phyloP scores from a whole-genome alignment of 2,888 invertebrate genomes.

The Cabera pusaria region DNA sequence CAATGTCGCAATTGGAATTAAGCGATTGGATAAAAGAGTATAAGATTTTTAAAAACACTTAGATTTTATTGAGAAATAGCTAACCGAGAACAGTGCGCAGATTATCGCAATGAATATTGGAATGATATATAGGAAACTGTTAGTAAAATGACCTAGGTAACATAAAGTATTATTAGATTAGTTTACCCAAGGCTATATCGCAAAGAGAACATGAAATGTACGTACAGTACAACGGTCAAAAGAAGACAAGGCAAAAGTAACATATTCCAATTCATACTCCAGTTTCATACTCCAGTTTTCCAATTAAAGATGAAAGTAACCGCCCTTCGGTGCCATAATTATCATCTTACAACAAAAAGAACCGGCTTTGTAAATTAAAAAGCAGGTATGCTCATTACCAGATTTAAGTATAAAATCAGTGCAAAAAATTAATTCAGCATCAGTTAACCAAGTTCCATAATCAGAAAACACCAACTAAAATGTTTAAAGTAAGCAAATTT shows the following conservation, averaged over 20 bases:
- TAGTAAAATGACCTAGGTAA: too few species aligned
- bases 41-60: too few species aligned
- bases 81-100: too few species aligned
- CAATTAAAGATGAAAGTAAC: slow-evolving; percentile 38
- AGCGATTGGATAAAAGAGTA: background rate
- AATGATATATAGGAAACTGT: too few species aligned
- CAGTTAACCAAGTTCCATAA: slow-evolving; percentile 31
- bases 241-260: too few species aligned
- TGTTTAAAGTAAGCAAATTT: slow-evolving; percentile 39
- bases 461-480: slow-evolving; percentile 32
- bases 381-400: slow-evolving; percentile 21
- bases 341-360: slow-evolving; percentile 33
- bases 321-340: slow-evolving; percentile 37
- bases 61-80: too few species aligned
- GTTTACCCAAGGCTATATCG: too few species aligned
- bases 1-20: slow-evolving; percentile 8
- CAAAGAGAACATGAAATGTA: too few species aligned
- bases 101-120: too few species aligned
- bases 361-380: slow-evolving; percentile 29
- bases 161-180: too few species aligned
- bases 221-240: too few species aligned
- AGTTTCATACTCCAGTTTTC: slow-evolving; percentile 30
- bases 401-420: slow-evolving; percentile 40
- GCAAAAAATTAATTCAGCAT: slow-evolving; percentile 29
- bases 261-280: too few species aligned